Evolutionary conservation across 2,113 vertebrate genomes (phyloP).

Genomic region (Pimephales promelas): DNA sequence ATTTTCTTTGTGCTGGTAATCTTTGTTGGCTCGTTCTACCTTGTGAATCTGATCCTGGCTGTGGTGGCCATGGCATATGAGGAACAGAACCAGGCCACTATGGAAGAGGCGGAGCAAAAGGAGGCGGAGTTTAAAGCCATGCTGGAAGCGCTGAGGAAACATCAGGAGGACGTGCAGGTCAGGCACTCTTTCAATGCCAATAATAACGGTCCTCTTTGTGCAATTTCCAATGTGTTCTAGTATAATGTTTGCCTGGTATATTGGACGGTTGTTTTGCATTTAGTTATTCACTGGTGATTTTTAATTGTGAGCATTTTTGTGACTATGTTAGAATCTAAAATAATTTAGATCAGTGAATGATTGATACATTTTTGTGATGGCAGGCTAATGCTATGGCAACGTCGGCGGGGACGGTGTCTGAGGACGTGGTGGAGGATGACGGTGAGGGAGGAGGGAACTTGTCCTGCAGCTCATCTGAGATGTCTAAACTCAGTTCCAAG

Average conservation of each 20-base stretch:
- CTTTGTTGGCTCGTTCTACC: conserved; percentile 98
- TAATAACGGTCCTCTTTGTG: background rate
- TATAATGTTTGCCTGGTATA: background rate
- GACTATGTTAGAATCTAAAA: background rate
- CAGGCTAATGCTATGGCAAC: conserved; percentile 93
- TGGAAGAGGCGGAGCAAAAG: conserved; percentile 96
- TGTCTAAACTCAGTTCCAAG: conserved; percentile 96
- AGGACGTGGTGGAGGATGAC: conserved; percentile 91
- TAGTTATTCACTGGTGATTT: background rate
- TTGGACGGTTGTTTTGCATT: background rate
- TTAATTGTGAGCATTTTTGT: background rate
- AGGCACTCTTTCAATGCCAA: conserved; percentile 5
- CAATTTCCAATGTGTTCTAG: background rate
- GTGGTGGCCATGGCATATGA: conserved; percentile 99
- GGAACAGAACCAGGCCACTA: conserved; percentile 96
- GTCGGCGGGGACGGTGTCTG: conserved; percentile 92
- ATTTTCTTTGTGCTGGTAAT: conserved; percentile 99
- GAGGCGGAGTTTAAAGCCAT: conserved; percentile 97
- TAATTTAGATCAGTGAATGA: background rate
- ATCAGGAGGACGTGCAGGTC: conserved; percentile 95
- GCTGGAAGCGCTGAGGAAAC: conserved; percentile 92
- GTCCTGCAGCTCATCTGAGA: conserved; percentile 93
- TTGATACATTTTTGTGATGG: background rate
- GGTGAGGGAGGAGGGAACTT: conserved; percentile 88
- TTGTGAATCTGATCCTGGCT: conserved; percentile 97